A percentile compares a stretch with the other conserved stretches of the same genome.
phyloP scores from a whole-genome alignment of 2,113 vertebrate genomes.

The Malurus alboscapulatus region DNA sequence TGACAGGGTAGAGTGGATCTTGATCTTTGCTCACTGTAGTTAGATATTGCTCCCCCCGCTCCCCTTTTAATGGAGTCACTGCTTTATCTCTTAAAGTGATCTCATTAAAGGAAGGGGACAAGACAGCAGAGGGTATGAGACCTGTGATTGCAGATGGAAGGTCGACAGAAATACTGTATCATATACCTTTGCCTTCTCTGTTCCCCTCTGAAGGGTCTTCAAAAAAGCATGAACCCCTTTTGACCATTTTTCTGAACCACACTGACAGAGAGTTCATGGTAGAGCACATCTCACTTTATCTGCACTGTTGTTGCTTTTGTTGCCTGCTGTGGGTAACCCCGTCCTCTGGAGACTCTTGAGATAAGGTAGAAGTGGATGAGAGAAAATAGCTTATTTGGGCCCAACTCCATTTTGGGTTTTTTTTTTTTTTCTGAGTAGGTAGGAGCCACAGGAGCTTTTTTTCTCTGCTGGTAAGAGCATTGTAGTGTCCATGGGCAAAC shows the following conservation, averaged over 20 bases:
- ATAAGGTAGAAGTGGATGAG: not conserved
- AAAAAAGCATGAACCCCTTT: constrained; percentile 20
- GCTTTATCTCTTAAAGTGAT: constrained; percentile 19
- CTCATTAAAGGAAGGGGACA: constrained; percentile 46
- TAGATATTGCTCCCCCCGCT: not conserved
- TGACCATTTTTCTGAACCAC: constrained; percentile 3
- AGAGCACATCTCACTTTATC: not conserved
- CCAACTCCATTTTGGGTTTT: not conserved
- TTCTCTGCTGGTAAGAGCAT: not conserved
- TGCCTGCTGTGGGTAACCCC: not conserved
- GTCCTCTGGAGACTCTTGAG: not conserved
- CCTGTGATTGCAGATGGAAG: constrained; percentile 4
- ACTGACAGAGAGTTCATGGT: not conserved
- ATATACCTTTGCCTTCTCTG: not conserved
- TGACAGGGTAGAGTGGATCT: not conserved
- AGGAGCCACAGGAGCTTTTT: not conserved
- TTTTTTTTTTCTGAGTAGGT: not conserved
- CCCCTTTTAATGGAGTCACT: constrained; percentile 1
- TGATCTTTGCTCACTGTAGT: constrained; percentile 35
- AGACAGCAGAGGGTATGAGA: constrained; percentile 43
- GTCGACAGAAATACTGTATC: not conserved
- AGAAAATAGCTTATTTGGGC: not conserved
- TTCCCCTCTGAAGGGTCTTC: constrained; percentile 14
- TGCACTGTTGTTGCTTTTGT: not conserved
- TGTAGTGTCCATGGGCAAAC: not conserved